Base-by-base conservation (phyloP, 2,888 invertebrate species). In the Tortricodes alternella region DNA sequence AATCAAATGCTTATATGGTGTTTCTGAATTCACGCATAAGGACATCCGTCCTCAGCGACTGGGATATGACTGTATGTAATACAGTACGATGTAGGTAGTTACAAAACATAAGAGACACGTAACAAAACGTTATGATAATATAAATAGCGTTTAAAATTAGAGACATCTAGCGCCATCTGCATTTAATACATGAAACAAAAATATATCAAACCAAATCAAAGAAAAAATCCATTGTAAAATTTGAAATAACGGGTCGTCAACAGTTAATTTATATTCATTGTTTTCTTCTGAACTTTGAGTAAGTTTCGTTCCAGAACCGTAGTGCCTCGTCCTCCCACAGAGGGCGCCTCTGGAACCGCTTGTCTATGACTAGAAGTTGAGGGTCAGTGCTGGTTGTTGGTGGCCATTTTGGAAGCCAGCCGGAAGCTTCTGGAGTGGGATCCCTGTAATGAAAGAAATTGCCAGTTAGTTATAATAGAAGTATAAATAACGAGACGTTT, bases 201-300 rank as follows among this genome's bases (percentile, higher is more conserved):
- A n/a, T n/a, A n/a, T 21, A 21, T 21, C 6, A 34, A 13, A 34
- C 11, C 15, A 34, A 15, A 34, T 13, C 11, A 15, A 4, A 34
- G 3, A 34, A 13, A 7, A 2, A 7, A 34, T 13, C 6, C 2
- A 15, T 7, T 2, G 6, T 2, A 34, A 34, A 15, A 34, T n/a
- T n/a, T n/a, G n/a, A n/a, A n/a, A n/a, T n/a, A n/a, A n/a, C n/a
- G n/a, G n/a, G n/a, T n/a, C n/a, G n/a, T n/a, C 34, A 34, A 6
- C 3, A 8, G 3, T 27, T 27, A 27, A 9, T 34, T 34, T 34
- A n/a, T n/a, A n/a, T 6, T 44, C n/a, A 68, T 34, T 46, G 43
- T 70, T 74, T 84, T 67, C 80, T 76, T 35, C 89, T 80, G 46
- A 82, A 85, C 59, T 85, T 84, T 0, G 76, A 65, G 58, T 89